phyloP scores from a whole-genome alignment of 2,888 invertebrate species.

The Nebria brevicollis region DNA sequence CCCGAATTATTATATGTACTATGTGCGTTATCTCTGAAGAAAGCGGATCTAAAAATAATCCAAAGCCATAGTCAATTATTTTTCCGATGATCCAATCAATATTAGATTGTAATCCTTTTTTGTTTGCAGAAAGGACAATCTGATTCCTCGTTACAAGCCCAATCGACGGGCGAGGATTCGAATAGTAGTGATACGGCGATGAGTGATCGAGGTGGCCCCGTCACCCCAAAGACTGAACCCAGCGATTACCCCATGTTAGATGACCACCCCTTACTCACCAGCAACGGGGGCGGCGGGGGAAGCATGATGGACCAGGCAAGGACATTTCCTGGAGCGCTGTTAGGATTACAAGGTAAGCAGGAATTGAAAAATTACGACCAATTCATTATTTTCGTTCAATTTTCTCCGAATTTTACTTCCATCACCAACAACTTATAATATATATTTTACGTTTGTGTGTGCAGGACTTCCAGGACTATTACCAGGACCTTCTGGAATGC shows the following conservation, averaged over 20 bases:
- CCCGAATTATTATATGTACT: neutral
- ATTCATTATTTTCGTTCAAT: neutral
- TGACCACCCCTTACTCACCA: conserved; percentile 72
- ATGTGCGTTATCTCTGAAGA: too few species aligned
- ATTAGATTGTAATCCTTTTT: neutral
- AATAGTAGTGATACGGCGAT: conserved; percentile 85
- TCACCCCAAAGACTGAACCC: conserved; percentile 79
- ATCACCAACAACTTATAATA: neutral
- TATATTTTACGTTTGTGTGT: conserved; percentile 42
- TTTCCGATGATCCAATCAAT: neutral
- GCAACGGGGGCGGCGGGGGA: conserved; percentile 65
- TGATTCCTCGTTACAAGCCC: conserved; percentile 71
- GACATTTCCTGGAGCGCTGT: conserved; percentile 80
- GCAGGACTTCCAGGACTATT: conserved; percentile 77
- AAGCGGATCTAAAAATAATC: too few species aligned
- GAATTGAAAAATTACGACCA: neutral
- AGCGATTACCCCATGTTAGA: conserved; percentile 74
- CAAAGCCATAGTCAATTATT: too few species aligned
- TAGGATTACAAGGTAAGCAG: conserved; percentile 79
- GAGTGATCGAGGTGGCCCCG: conserved; percentile 74
- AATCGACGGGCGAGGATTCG: conserved; percentile 84
- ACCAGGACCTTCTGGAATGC: conserved; percentile 88
- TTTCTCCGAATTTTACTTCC: neutral
- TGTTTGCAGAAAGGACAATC: conserved; percentile 64
- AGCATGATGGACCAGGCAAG: conserved; percentile 72